Conservation (phyloP, 1,140 invertebrate genomes). For the Centruroides sculpturatus region DNA sequence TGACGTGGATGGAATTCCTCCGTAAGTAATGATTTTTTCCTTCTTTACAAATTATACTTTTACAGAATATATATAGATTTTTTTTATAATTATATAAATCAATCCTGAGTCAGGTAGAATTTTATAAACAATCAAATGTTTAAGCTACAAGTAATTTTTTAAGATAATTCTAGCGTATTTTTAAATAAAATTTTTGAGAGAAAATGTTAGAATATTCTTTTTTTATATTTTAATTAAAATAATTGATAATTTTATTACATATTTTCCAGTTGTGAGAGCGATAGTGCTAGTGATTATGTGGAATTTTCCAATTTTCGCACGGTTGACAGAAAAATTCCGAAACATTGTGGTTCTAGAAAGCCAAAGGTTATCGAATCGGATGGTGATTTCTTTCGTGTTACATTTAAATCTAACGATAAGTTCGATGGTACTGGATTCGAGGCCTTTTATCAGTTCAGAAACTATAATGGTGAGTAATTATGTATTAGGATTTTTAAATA, state of each 20-base stretch:
- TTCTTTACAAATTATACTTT: too few species aligned
- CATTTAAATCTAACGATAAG: slow-evolving; percentile 82
- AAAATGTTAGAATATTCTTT: too few species aligned
- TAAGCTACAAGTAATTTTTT: too few species aligned
- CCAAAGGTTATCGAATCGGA: slow-evolving; percentile 56
- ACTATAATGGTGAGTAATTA: slow-evolving; percentile 10
- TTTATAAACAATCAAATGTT: too few species aligned
- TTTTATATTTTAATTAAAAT: too few species aligned
- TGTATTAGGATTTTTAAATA: too few species aligned
- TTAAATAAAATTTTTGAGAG: too few species aligned
- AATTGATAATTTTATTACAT: too few species aligned
- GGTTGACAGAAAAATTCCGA: slow-evolving; percentile 64
- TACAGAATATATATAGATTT: too few species aligned
- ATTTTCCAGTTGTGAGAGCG: slow-evolving; percentile 54
- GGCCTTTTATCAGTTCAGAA: slow-evolving; percentile 67
- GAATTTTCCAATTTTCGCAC: slow-evolving; percentile 88
- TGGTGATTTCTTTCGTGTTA: slow-evolving; percentile 80
- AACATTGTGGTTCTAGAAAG: slow-evolving; percentile 55
- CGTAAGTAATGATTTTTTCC: slow-evolving; percentile 35
- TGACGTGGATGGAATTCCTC: slow-evolving; percentile 76
- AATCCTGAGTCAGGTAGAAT: too few species aligned
- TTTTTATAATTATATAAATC: too few species aligned
- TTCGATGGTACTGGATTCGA: slow-evolving; percentile 87
- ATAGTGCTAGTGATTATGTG: slow-evolving; percentile 78
- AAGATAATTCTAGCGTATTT: too few species aligned